phyloP scores from a whole-genome alignment of 2,888 invertebrate genomes.

The Sepiola atlantica region DNA sequence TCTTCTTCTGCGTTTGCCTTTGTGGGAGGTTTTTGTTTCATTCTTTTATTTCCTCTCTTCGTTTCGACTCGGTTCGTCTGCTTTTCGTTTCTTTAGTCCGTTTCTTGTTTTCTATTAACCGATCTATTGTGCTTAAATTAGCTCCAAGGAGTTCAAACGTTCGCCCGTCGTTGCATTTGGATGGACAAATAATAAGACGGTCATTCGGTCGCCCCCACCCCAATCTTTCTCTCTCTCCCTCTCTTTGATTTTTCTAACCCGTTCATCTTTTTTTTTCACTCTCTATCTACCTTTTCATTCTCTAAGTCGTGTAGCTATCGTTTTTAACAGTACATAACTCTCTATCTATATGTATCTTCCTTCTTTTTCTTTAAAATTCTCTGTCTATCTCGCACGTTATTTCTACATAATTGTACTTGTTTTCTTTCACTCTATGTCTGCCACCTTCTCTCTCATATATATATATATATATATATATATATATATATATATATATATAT shows the following conservation, averaged over 20 bases:
- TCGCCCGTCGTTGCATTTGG: not conserved
- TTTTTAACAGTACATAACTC: not conserved
- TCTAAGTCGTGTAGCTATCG: too few species aligned
- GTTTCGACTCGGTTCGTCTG: conserved; percentile 32
- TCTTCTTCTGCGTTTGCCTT: not conserved
- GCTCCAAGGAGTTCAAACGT: conserved; percentile 9
- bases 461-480: too few species aligned
- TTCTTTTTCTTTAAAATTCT: not conserved
- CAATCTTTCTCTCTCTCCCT: not conserved
- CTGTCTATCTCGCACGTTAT: too few species aligned
- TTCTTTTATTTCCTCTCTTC: not conserved
- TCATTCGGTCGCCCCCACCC: not conserved
- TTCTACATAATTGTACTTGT: too few species aligned
- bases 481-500: too few species aligned
- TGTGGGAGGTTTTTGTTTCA: not conserved
- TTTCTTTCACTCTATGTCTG: too few species aligned
- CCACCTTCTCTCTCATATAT: too few species aligned
- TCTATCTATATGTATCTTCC: not conserved
- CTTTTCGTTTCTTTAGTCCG: conserved; percentile 32
- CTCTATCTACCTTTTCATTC: not conserved
- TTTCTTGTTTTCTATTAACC: not conserved
- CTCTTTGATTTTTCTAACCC: not conserved
- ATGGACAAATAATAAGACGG: not conserved
- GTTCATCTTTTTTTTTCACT: too few species aligned
- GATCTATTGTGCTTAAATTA: conserved; percentile 13